Conservation (phyloP, 2,797 vertebrate genomes). For the Argya squamiceps region DNA sequence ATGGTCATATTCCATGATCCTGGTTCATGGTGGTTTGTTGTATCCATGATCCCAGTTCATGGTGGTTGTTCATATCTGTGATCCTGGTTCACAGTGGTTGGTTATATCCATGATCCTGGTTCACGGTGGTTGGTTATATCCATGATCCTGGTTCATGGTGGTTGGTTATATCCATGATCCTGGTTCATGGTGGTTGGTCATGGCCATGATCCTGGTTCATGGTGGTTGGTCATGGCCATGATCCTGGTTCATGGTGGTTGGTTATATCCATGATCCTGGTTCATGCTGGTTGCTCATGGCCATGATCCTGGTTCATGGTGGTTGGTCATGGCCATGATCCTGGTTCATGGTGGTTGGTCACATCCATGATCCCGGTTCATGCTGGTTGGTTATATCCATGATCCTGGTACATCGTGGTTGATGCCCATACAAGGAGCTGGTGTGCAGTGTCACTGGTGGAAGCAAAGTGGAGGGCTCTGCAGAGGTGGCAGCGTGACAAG, state of each 20-base stretch:
- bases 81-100: neutral
- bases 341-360: neutral
- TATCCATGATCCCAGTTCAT: rapidly evolving
- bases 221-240: rapidly evolving
- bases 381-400: no score
- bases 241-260: no score
- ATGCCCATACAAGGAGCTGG: rapidly evolving
- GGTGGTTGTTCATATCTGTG: rapidly evolving
- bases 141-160: no score
- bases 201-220: rapidly evolving
- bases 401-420: rapidly evolving
- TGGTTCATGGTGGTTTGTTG: rapidly evolving
- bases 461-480: neutral
- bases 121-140: no score
- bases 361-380: rapidly evolving
- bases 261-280: no score
- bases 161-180: rapidly evolving
- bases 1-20: neutral
- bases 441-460: rapidly evolving
- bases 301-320: no score
- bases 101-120: no score
- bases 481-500: rapidly evolving
- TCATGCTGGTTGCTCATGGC: no score
- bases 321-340: neutral
- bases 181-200: no score